Base-by-base conservation (phyloP, 2,797 vertebrate species). In the Micromesistius poutassou region DNA sequence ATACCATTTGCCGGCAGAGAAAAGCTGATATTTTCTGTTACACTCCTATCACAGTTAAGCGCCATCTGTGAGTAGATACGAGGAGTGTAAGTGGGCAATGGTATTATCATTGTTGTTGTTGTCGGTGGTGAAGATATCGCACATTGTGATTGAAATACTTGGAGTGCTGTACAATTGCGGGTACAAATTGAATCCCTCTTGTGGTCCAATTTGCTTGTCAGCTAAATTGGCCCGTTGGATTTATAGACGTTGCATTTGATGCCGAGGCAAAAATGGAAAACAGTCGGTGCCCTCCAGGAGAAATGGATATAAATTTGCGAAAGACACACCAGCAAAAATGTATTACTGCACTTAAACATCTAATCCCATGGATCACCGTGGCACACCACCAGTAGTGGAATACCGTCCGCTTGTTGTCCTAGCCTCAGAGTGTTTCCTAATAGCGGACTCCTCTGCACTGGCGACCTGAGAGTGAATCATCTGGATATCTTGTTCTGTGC, bases 381-480 rank as follows among this genome's bases (percentile, higher is more conserved):
- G 76, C 73, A 78, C 71, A 78, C 74, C 86, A 82, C 84, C 78
- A 81, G 79, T 81, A 31, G 22, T 22, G 71, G 55, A 81, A 84
- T 38, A 30, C 10, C 71, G 85, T 89, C 82, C 84, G 33, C 35
- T 55, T 76, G 38, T 78, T 8, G 6, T 81, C 28, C 72, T 36
- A 73, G 78, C 68, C 80, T 30, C 74, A 76, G 73, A 84, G 82
- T 84, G 80, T 74, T 85, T 76, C 73, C 77, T 79, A 84, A 82
- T 50, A 72, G 77, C 77, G 30, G 77, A 76, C 75, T 78, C 71
- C 80, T 50, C 78, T 81, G 68, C 66, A 82, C 73, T n/a, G 72
- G 71, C 3, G 76, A 31, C 22, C 10, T 76, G 82, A 74, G 70
- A 70, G 68, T 71, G 31, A 31, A 75, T 84, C 75, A 33, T 70